phyloP scores from a whole-genome alignment of 1,140 invertebrate species.

The Lepidotrigona ventralis region DNA sequence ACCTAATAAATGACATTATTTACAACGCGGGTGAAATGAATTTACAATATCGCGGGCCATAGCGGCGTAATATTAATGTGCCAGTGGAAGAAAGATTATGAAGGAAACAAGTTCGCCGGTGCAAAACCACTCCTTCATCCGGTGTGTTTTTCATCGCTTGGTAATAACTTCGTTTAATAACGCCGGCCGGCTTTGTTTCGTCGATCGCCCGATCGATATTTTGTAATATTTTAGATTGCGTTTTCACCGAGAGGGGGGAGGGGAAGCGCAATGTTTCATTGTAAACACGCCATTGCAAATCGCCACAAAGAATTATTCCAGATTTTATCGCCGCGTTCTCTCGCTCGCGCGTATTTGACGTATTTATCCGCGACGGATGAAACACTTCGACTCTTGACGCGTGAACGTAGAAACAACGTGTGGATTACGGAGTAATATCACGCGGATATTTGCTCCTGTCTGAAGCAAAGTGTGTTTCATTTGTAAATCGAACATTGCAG shows the following conservation, averaged over 20 bases:
- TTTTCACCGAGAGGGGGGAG: neutral
- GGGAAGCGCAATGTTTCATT: neutral
- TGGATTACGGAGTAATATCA: neutral
- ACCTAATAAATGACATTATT: constrained; percentile 34
- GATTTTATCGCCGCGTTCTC: neutral
- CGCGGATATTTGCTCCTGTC: neutral
- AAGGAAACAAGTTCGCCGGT: neutral
- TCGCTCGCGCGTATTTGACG: constrained; percentile 1
- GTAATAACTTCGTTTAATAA: constrained; percentile 5
- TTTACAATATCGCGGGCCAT: neutral
- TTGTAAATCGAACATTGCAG: neutral
- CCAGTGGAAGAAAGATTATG: neutral
- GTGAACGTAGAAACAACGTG: neutral
- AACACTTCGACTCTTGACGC: neutral
- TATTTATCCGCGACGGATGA: neutral
- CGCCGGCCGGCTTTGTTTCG: neutral
- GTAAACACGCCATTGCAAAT: neutral
- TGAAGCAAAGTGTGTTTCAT: neutral
- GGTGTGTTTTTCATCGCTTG: neutral
- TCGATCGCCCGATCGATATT: neutral
- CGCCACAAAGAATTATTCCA: neutral
- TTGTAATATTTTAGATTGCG: constrained; percentile 5
- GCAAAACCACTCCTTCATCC: too few relatives aligned
- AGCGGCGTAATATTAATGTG: neutral
- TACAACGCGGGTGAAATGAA: neutral